phyloP scores from a whole-genome alignment of 2,797 vertebrate species.

The Phoeniculus purpureus region DNA sequence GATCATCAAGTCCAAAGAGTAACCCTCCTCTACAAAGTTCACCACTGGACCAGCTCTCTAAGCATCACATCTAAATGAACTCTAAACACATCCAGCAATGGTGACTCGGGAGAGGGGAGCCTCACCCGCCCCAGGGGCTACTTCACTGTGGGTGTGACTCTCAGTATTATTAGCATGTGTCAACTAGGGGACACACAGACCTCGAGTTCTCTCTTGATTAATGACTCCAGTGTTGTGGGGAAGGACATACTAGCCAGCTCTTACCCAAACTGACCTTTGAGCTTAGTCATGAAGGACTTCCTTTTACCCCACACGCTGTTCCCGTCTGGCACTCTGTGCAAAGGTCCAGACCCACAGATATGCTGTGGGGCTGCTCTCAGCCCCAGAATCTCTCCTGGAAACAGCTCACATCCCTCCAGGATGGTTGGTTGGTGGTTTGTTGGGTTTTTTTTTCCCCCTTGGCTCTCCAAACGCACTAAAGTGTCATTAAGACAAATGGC shows the following conservation, averaged over 20 bases:
- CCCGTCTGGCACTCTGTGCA: background rate
- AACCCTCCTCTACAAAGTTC: too few species aligned
- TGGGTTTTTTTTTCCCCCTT: background rate
- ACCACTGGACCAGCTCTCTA: too few species aligned
- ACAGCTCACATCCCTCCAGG: background rate
- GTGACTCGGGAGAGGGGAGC: too few species aligned
- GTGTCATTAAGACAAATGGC: conserved; percentile 66
- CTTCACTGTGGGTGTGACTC: too few species aligned
- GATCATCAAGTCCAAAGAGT: too few species aligned
- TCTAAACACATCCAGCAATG: too few species aligned
- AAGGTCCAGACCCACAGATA: background rate
- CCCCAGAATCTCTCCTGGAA: conserved; percentile 6
- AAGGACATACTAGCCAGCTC: background rate
- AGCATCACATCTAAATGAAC: too few species aligned
- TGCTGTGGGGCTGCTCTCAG: background rate
- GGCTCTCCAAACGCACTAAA: background rate
- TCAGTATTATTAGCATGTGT: too few species aligned
- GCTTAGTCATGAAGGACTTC: background rate
- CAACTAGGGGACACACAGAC: too few species aligned
- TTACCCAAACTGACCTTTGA: background rate
- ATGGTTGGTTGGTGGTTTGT: background rate
- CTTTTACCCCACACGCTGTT: background rate
- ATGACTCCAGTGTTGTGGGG: background rate
- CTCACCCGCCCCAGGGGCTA: too few species aligned
- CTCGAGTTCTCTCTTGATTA: background rate